Evolutionary conservation across 2,113 vertebrate species (phyloP).

Genomic region (Paramisgurnus dabryanus): DNA sequence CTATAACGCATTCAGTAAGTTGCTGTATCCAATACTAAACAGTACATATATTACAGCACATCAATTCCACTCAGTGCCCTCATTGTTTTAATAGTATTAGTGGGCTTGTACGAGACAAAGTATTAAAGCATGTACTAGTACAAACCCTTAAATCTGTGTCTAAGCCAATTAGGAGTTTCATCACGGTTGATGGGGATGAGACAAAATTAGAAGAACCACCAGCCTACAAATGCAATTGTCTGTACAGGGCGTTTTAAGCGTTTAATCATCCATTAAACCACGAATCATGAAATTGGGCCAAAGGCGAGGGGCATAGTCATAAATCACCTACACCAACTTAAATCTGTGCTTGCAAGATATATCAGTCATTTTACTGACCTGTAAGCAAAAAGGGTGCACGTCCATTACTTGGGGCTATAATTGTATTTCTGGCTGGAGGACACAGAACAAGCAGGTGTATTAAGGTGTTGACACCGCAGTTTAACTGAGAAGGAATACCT

Average conservation of each 20-base stretch:
- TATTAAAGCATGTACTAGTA: conserved; percentile 19
- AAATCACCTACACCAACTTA: conserved; percentile 19
- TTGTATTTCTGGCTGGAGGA: conserved; percentile 18
- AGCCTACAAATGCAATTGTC: conserved; percentile 11
- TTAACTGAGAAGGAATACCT: conserved; percentile 15
- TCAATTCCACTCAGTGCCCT: background rate
- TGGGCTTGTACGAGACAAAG: conserved; percentile 1
- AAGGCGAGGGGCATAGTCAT: conserved; percentile 11
- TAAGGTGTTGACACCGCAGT: conserved; percentile 38
- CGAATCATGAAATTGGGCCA: conserved; percentile 23
- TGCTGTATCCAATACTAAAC: background rate
- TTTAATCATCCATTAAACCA: conserved; percentile 23
- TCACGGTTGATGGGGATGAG: background rate
- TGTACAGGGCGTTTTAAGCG: background rate
- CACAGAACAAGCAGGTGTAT: conserved; percentile 24
- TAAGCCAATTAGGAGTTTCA: conserved; percentile 42
- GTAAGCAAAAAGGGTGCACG: conserved; percentile 16
- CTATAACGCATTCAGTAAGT: background rate
- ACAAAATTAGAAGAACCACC: conserved; percentile 17
- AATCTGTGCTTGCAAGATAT: conserved; percentile 25
- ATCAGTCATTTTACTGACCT: conserved; percentile 22
- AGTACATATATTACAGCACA: background rate
- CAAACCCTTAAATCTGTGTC: conserved; percentile 18
- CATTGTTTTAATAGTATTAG: background rate
- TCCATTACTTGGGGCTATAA: background rate